Percentiles rank a stretch among this genome's conserved stretches.
phyloP scores from a whole-genome alignment of 2,113 vertebrate species.

The Sylvia atricapilla region DNA sequence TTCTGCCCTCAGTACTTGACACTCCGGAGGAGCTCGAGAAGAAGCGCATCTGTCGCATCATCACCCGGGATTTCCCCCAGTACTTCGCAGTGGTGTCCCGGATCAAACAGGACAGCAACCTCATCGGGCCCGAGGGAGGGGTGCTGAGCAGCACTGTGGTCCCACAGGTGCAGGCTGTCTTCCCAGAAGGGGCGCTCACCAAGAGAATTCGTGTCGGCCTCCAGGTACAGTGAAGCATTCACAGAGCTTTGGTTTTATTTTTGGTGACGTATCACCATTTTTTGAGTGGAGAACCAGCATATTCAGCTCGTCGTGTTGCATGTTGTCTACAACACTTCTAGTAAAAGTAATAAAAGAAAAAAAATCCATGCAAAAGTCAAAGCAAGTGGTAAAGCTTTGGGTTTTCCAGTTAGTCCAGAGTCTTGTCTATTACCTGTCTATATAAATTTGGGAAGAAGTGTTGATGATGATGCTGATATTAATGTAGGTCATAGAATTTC shows the following conservation, averaged over 20 bases:
- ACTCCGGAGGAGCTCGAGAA: slow-evolving; percentile 90
- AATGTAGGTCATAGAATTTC: not conserved
- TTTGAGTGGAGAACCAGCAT: not conserved
- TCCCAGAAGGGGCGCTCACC: slow-evolving; percentile 94
- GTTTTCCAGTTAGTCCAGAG: not conserved
- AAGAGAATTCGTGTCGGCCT: slow-evolving; percentile 95
- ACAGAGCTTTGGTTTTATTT: not conserved
- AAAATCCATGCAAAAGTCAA: not conserved
- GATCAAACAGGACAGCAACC: slow-evolving; percentile 94
- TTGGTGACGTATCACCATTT: not conserved
- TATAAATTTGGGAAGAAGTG: not conserved
- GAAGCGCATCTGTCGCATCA: slow-evolving; percentile 95
- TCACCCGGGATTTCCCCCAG: slow-evolving; percentile 96
- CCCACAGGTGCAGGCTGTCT: slow-evolving; percentile 93
- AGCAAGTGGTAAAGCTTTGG: not conserved
- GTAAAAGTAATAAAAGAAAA: not conserved
- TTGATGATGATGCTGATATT: not conserved
- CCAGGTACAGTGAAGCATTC: slow-evolving; percentile 78
- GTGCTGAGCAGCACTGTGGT: slow-evolving; percentile 96
- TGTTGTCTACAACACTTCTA: not conserved
- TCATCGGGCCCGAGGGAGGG: slow-evolving; percentile 96
- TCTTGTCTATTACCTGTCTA: not conserved
- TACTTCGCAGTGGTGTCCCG: slow-evolving; percentile 97
- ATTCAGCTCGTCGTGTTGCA: accelerated
- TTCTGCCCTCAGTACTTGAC: slow-evolving; percentile 83